Conservation (phyloP, 92 coral and sea anemone species). For the Isaurus tuberculatus region DNA sequence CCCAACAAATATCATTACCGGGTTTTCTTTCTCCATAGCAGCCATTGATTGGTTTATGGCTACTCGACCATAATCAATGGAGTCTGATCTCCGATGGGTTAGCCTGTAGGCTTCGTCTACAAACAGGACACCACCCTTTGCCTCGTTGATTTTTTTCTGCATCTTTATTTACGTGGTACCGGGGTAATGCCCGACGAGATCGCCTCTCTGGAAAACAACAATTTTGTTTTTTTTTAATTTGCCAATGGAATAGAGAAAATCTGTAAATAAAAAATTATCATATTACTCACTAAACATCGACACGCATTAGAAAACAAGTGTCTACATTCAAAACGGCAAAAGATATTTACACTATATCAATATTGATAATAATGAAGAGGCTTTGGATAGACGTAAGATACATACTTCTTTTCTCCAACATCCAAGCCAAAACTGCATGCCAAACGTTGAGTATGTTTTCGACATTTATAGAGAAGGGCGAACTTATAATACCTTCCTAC, state of each 20-base stretch:
- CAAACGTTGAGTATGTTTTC: background rate
- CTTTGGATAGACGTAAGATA: background rate
- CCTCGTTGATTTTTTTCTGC: constrained; percentile 33
- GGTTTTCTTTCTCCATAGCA: constrained; percentile 49
- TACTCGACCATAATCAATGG: constrained; percentile 45
- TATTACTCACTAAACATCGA: background rate
- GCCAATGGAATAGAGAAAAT: constrained; percentile 49
- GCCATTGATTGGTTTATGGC: constrained; percentile 60
- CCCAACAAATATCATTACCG: constrained; percentile 62
- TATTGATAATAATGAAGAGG: background rate
- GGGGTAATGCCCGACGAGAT: constrained; percentile 58
- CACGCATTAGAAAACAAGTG: background rate
- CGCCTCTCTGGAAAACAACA: constrained; percentile 55
- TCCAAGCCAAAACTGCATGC: background rate
- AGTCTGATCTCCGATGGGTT: constrained; percentile 26
- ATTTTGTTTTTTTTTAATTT: constrained; percentile 44
- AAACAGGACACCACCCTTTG: constrained; percentile 56
- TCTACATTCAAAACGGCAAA: background rate
- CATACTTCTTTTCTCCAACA: background rate
- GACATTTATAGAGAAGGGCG: background rate
- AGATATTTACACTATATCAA: background rate
- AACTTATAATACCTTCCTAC: background rate
- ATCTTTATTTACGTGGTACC: constrained; percentile 56
- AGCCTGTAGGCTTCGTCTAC: constrained; percentile 57
- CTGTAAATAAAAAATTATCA: background rate